These are phyloP conservation scores for Rattus rattus DNA, from an alignment of 2,113 vertebrate species.

Conservation along the genomic window DNA sequence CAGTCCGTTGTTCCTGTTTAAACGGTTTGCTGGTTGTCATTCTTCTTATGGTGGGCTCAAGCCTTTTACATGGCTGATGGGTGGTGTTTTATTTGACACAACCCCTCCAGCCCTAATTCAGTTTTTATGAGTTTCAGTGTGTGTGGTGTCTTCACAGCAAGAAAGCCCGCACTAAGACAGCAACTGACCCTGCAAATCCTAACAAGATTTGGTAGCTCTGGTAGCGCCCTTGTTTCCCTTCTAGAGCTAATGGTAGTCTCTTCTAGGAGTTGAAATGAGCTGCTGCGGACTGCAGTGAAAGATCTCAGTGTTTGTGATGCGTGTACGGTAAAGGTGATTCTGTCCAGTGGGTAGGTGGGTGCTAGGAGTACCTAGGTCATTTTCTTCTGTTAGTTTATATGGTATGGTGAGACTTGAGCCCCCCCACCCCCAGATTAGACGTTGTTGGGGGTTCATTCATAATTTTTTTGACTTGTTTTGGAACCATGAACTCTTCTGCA, in stretches of 20 bases:
- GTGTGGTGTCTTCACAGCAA: too few relatives aligned
- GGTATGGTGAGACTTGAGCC: background rate
- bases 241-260: background rate
- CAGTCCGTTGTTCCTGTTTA: background rate
- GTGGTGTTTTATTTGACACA: background rate
- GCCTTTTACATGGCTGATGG: background rate
- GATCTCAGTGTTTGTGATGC: background rate
- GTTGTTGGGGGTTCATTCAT: background rate
- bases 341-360: background rate
- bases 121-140: too few relatives aligned
- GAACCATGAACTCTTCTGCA: constrained; percentile 3
- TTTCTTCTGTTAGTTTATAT: background rate
- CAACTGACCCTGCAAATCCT: background rate
- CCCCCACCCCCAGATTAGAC: background rate
- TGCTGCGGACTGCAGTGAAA: background rate
- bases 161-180: too few relatives aligned
- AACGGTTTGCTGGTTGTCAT: background rate
- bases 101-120: background rate
- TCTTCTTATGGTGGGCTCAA: background rate
- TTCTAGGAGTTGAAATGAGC: background rate
- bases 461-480: background rate
- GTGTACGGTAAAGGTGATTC: background rate
- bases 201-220: background rate
- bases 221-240: background rate
- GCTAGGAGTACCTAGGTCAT: too few relatives aligned